Conservation (phyloP, 2,797 vertebrate genomes). For the Gadopsis marmoratus region DNA sequence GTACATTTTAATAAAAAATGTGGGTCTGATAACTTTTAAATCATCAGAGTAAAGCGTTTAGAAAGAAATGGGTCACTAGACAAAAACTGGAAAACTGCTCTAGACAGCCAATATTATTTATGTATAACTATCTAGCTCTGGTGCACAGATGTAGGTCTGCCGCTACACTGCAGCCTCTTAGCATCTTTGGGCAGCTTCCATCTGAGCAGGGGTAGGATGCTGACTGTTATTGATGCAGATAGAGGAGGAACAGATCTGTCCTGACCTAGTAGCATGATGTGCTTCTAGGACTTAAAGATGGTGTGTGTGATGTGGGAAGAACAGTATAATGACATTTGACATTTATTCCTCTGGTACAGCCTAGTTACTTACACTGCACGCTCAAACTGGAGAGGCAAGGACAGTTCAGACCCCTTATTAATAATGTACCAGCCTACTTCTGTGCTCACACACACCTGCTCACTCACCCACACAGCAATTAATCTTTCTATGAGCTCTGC, state of each 20-base stretch:
- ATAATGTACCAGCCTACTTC: conserved; percentile 73
- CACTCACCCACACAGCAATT: conserved; percentile 63
- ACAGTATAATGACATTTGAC: conserved; percentile 19
- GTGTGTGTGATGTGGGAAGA: no score
- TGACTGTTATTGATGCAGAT: not conserved
- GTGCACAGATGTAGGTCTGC: conserved; percentile 26
- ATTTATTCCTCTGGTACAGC: conserved; percentile 32
- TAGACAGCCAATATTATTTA: conserved; percentile 67
- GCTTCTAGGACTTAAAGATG: not conserved
- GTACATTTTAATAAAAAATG: not conserved
- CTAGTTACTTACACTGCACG: conserved; percentile 1
- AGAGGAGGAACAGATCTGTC: not conserved
- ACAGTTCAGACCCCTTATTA: conserved; percentile 68
- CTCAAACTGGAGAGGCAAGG: conserved; percentile 31
- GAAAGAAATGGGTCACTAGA: conserved; percentile 64
- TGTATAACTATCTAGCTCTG: conserved; percentile 53
- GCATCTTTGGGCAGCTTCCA: not conserved
- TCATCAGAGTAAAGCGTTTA: not conserved
- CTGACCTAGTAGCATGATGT: not conserved
- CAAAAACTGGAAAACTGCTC: conserved; percentile 36
- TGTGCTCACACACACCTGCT: conserved; percentile 63
- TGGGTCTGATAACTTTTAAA: not conserved
- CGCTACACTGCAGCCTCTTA: not conserved
- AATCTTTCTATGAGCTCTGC: conserved; percentile 50
- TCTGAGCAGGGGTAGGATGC: not conserved